phyloP scores from a whole-genome alignment of 1,140 invertebrate species.

The Chironomus striatipennis region DNA sequence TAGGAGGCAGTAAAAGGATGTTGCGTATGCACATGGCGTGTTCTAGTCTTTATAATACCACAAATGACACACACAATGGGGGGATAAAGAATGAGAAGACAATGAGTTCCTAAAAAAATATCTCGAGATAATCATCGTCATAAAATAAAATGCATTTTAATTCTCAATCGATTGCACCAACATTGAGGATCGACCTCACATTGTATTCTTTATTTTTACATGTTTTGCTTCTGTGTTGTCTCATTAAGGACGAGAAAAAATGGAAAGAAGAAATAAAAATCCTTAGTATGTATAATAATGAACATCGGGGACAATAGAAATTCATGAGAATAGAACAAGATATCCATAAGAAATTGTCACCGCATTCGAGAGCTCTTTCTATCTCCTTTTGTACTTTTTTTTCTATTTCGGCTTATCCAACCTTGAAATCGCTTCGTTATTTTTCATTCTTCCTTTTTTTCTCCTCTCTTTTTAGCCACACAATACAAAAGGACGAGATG shows the following conservation, averaged over 20 bases:
- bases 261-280: neutral
- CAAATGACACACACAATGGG: neutral
- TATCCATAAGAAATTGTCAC: slow-evolving; percentile 19
- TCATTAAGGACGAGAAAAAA: slow-evolving; percentile 6
- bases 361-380: neutral
- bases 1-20: slow-evolving; percentile 18
- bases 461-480: neutral
- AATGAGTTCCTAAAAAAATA: neutral
- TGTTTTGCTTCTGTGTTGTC: slow-evolving; percentile 4
- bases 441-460: neutral
- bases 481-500: slow-evolving; percentile 14
- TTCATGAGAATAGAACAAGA: slow-evolving; percentile 2
- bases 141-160: slow-evolving; percentile 5
- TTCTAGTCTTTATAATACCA: neutral
- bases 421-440: slow-evolving; percentile 22
- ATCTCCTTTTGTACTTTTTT: neutral
- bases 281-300: neutral
- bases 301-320: slow-evolving; percentile 1
- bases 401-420: neutral
- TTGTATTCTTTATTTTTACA: neutral
- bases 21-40: slow-evolving; percentile 12
- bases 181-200: neutral
- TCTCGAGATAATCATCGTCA: slow-evolving; percentile 1
- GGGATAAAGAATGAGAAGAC: neutral
- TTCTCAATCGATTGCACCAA: slow-evolving; percentile 19